phyloP scores from a whole-genome alignment of 2,113 vertebrate species.

The Henicopernis longicauda region DNA sequence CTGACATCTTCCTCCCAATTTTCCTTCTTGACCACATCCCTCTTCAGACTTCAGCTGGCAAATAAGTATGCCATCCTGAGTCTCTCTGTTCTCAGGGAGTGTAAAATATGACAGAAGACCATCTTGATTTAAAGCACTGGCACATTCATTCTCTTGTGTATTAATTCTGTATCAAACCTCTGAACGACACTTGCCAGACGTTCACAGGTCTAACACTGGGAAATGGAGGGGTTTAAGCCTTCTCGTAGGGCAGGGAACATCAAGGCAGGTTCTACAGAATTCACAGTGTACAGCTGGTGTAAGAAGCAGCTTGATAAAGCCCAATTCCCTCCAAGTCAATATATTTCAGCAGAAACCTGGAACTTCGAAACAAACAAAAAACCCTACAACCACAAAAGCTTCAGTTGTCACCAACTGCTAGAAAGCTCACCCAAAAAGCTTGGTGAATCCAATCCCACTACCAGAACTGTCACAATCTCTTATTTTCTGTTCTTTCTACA shows the following conservation, averaged over 20 bases:
- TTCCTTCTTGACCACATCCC: neutral
- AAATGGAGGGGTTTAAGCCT: neutral
- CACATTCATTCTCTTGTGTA: neutral
- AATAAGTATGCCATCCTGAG: neutral
- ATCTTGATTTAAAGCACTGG: neutral
- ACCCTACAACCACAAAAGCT: neutral
- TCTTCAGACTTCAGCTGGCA: neutral
- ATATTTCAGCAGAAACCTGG: neutral
- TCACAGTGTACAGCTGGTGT: neutral
- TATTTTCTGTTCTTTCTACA: neutral
- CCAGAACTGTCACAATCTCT: neutral
- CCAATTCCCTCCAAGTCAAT: neutral
- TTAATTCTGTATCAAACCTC: neutral
- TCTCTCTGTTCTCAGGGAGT: neutral
- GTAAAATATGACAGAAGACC: neutral
- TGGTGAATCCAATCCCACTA: neutral
- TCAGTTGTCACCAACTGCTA: neutral
- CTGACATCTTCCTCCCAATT: neutral
- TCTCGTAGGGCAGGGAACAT: neutral
- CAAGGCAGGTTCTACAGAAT: neutral
- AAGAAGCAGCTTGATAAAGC: neutral
- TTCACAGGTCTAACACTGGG: neutral
- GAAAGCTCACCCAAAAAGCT: neutral
- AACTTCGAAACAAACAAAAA: neutral
- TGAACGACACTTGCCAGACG: neutral